These are phyloP conservation scores for Tenthredo amoena DNA, from an alignment of 2,888 invertebrate species.

Conservation along the genomic window DNA sequence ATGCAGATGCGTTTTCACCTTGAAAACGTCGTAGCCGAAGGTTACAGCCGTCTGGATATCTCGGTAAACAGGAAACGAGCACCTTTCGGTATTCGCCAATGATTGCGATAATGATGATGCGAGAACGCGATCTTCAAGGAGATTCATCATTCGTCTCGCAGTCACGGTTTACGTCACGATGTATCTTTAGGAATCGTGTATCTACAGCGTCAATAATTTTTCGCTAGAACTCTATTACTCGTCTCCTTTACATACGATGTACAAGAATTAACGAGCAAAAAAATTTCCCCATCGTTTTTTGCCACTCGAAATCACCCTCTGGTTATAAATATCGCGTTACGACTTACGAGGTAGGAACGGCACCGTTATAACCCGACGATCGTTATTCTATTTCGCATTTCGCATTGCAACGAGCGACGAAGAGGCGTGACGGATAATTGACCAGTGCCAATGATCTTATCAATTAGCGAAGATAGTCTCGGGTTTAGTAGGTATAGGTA, in stretches of 20 bases:
- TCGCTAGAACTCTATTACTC: not conserved
- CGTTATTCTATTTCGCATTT: not conserved
- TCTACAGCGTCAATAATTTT: not conserved
- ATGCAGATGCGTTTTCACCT: not conserved
- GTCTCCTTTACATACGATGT: not conserved
- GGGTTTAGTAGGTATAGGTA: not conserved
- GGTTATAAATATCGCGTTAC: not conserved
- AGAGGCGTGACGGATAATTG: conserved; percentile 13
- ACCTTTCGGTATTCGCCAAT: not conserved
- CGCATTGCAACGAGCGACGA: not conserved
- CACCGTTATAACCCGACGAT: not conserved
- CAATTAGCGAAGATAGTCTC: not conserved
- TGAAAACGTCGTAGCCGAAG: not conserved
- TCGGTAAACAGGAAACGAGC: conserved; percentile 15
- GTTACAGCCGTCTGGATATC: not conserved
- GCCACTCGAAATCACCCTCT: too few relatives aligned
- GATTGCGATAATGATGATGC: not conserved
- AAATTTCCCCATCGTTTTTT: not conserved
- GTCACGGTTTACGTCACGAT: not conserved
- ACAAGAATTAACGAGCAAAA: not conserved
- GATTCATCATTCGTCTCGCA: not conserved
- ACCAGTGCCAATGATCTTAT: conserved; percentile 20
- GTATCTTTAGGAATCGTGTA: not conserved
- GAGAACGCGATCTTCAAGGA: not conserved
- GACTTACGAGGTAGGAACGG: not conserved